Base-by-base conservation (phyloP, 2,888 invertebrate species). In the Tenthredo notha region DNA sequence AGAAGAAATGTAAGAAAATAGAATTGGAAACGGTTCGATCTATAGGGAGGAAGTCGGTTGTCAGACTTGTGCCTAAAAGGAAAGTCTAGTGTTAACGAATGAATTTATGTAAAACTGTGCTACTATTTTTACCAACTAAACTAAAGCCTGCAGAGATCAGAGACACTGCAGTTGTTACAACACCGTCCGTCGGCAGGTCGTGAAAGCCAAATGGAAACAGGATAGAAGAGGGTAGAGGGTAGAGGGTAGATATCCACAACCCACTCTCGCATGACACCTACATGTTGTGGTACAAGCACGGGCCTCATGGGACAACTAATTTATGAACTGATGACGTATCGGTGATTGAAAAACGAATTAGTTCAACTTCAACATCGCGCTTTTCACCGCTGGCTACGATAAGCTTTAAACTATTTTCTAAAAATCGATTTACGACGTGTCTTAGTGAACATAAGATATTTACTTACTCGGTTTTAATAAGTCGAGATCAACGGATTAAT, bases 171-270 rank as follows among this genome's bases (percentile, higher is more conserved):
- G 85, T 85, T 85, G 85, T 72, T 85, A 58, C 80, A 85, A 85
- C 85, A 82, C 61, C 70, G 80, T 85, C 85, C 80, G 85, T 85
- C 85, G 80, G 85, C 80, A 82, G 85, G 67, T 85, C 85, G 72
- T 85, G 85, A 83, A 83, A 67, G 50, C 47, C 47, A 61, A 58
- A 82, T 82, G 58, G 70, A 70, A 83, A 83, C 67, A 37, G 50
- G 67, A 67, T 25, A 65, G 18, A 10, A 65, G 67, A 37, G 37
- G 37, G 37, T 37, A 37, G 37, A 58, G 78, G 78, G 78, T 37
- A 37, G 78, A 80, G 77, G 47, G 54, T 77, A 54, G 33, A 54
- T 54, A 80, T 58, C 21, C 12, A 21, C 80, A 80, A 80, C 80
- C 80, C 80, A 61, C 80, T 83, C 65, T 50, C 50, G 12, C 18